Base-by-base conservation (phyloP, 1,140 invertebrate genomes). In the Bombus consobrinus region DNA sequence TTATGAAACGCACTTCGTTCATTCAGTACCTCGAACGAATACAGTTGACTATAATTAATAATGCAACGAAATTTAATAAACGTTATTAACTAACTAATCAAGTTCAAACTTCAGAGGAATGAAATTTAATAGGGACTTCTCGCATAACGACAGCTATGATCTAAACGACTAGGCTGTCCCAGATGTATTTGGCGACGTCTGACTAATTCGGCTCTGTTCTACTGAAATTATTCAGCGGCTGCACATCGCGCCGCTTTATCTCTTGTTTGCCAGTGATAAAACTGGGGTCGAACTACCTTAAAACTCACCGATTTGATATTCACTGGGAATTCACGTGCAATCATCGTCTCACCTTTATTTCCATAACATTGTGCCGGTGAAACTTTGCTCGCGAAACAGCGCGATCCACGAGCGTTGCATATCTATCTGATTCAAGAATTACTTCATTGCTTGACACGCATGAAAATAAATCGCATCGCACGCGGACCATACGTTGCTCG, bases 161-260 rank as follows among this genome's bases (percentile, higher is more conserved):
- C 13, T 34, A 28, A 5, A 25, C 8, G 13, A 28, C 62, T 28
- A 5, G 18, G 6, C 5, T 25, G 13, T 13, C 28, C 25, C 39
- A 1, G 9, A 3, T 6, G 47, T 53, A 53, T 53, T 22, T 53
- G 47, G 5, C 5, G 62, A 75, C 25, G 66, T 3, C 66, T 15
- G 53, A 77, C 39, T 84, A 71, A 84, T 71, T 71, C 47, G 18
- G 22, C 1, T 18, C 28, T 37, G 1, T 59, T 32, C 69, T 41
- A 82, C 82, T 83, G 74, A 69, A 69, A 78, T 71, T 59, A 15
- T 37, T 41, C 43, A 2, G 2, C n/a, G 10, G 22, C 3, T 53
- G 18, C 18, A 53, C 47, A 53, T 69, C 47, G 18, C n/a, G 5
- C 28, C 32, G 25, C 43, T 28, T 78, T 71, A 13, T 43, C 13